Evolutionary conservation across 53 echinoderm and acorn worm species (phyloP), one percentile per base, ranked within the genome.

Genomic region (Glandiceps talaboti): DNA sequence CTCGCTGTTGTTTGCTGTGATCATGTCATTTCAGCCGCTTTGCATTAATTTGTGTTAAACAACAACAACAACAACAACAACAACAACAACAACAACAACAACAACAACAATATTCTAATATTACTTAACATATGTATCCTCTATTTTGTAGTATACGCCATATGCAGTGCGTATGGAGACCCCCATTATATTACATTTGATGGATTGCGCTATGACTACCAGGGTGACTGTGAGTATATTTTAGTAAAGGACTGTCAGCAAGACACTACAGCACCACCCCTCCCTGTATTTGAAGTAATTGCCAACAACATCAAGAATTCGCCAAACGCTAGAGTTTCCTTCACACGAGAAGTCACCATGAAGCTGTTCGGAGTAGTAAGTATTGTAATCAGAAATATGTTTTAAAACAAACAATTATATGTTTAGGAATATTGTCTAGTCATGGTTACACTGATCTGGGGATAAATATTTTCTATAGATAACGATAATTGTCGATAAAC

Each of bases 231-330:
- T 45, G 64, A 45, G 30, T 91, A 91, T 82, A 91, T 88, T 27
- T 76, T 91, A 29, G 88, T 88, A 10, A 74, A 33, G 32, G 88
- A 89, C 25, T 91, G 85, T 45, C 64, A 45, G 64, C 64, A 45
- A 45, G 64, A 45, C 6, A 45, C 20, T 6, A 6, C 64, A 12
- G 64, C 20, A 6, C 6, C 6, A 75, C 27, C 64, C 64, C 20
- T 45, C 6, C 64, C 64, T 45, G 64, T 12, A 6, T 45, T 45
- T 45, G 6, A 45, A 45, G 64, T 45, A 20, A 20, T 45, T 45
- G 64, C 64, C 64, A 45, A 45, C 64, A 45, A 45, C 20, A 20
- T 45, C 6, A 45, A 45, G 64, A 45, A 45, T 45, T 45, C 64
- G 64, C 64, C 64, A 45, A 45, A 20, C 20, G 64, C 64, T 12